A percentile compares a stretch with the other conserved stretches of the same genome.
These are phyloP conservation scores for Microcebus murinus DNA, from an alignment of 2,113 vertebrate species.

Conservation along the genomic window DNA sequence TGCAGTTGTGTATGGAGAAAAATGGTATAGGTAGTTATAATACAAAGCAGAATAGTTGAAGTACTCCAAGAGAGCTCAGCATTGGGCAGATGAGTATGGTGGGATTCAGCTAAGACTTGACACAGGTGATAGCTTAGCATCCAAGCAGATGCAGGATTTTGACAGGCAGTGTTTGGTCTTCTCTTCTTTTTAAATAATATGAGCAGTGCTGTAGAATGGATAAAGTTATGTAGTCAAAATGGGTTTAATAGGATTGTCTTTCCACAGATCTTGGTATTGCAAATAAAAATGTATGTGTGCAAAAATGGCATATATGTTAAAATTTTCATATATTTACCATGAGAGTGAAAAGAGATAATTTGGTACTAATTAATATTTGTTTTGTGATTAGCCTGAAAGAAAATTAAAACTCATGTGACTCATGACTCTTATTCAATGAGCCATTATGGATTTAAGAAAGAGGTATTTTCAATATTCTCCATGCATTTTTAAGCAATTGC, in stretches of 20 bases:
- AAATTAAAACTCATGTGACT: conserved; percentile 46
- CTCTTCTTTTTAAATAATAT: not conserved
- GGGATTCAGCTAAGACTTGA: not conserved
- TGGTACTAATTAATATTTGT: not conserved
- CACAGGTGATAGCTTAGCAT: not conserved
- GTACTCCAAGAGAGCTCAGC: not conserved
- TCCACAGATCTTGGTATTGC: not conserved
- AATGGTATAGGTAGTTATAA: not conserved
- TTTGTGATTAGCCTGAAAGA: conserved; percentile 34
- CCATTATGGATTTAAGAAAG: not conserved
- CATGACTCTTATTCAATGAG: not conserved
- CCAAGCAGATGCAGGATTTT: not conserved
- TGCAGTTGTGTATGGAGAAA: not conserved
- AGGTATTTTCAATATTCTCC: not conserved
- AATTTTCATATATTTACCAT: not conserved
- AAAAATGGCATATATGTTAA: not conserved
- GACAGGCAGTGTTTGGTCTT: not conserved
- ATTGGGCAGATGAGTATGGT: not conserved
- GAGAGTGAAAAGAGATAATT: not conserved
- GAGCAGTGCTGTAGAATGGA: not conserved
- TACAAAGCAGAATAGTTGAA: not conserved
- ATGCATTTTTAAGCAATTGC: conserved; percentile 10
- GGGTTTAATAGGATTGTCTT: not conserved
- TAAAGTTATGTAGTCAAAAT: not conserved
- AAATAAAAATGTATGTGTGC: not conserved